Conservation (phyloP, 2,797 vertebrate species). For the Rhyacichthys aspro region DNA sequence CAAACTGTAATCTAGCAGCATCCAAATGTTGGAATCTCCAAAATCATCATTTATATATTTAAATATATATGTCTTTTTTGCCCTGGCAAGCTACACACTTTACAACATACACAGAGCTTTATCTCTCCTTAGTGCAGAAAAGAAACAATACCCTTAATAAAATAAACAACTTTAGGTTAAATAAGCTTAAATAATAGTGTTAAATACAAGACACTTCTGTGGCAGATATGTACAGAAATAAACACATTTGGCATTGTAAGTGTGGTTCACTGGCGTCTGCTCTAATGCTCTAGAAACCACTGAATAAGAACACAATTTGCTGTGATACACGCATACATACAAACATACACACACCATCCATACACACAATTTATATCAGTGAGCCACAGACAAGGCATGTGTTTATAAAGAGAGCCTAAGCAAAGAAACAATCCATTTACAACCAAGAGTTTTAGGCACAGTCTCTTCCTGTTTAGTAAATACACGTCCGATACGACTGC, state of each 20-base stretch:
- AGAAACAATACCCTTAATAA: slow-evolving; percentile 80
- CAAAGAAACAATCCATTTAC: slow-evolving; percentile 75
- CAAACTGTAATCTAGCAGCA: slow-evolving; percentile 91
- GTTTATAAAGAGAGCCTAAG: slow-evolving; percentile 79
- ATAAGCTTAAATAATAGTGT: slow-evolving; percentile 98
- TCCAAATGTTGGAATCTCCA: slow-evolving; percentile 90
- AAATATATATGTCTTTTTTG: slow-evolving; percentile 75
- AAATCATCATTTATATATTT: slow-evolving; percentile 81
- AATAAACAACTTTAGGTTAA: slow-evolving; percentile 92
- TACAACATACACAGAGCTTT: slow-evolving; percentile 84
- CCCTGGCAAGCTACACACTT: slow-evolving; percentile 82
- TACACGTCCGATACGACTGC: slow-evolving; percentile 84
- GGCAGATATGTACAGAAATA: slow-evolving; percentile 93
- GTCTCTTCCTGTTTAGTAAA: slow-evolving; percentile 89
- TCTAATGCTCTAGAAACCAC: slow-evolving; percentile 75
- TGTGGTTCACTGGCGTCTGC: slow-evolving; percentile 80
- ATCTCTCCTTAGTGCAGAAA: slow-evolving; percentile 85
- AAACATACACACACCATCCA: slow-evolving; percentile 29
- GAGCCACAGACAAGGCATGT: slow-evolving; percentile 91
- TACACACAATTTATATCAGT: slow-evolving; percentile 70
- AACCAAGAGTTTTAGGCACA: slow-evolving; percentile 90
- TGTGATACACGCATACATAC: slow-evolving; percentile 63
- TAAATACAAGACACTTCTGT: slow-evolving; percentile 96
- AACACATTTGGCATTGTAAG: slow-evolving; percentile 87
- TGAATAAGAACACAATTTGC: slow-evolving; percentile 76